Conservation (phyloP, 2,888 invertebrate genomes). For the Dryococelus australis region DNA sequence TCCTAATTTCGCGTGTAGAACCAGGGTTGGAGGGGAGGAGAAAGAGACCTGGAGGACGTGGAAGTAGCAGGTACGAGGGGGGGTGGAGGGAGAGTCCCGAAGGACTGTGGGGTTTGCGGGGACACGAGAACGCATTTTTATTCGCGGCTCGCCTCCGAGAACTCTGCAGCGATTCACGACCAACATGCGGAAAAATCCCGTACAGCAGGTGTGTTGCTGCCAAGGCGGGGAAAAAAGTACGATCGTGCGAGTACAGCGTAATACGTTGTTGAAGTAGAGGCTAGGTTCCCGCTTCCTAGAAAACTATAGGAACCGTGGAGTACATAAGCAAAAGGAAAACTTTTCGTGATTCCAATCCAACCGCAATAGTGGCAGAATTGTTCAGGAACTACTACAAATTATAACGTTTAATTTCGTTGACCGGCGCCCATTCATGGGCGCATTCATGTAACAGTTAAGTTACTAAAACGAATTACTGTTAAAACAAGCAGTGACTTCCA, state of each 20-base stretch:
- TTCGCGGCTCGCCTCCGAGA: neutral
- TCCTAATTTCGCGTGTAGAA: neutral
- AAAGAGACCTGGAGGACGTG: neutral
- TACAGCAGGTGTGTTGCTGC: neutral
- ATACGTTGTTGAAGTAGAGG: neutral
- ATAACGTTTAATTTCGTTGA: too few relatives aligned
- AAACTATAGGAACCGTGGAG: neutral
- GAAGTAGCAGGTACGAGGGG: neutral
- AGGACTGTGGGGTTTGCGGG: too few relatives aligned
- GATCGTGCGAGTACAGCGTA: neutral
- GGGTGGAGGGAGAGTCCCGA: too few relatives aligned
- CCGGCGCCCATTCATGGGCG: too few relatives aligned
- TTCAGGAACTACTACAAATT: too few relatives aligned
- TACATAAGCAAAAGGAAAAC: neutral
- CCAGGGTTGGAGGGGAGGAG: neutral
- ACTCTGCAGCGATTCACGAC: conserved; percentile 7
- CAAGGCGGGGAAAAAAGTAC: neutral
- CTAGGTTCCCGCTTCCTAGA: neutral
- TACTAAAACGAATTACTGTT: too few relatives aligned
- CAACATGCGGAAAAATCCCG: conserved; percentile 9
- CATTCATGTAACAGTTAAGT: too few relatives aligned
- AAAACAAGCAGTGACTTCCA: too few relatives aligned
- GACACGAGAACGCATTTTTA: neutral
- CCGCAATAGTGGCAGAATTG: neutral
- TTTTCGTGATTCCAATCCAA: neutral